Evolutionary conservation across 1,140 invertebrate species (phyloP).

Genomic region (Nasonia vitripennis): DNA sequence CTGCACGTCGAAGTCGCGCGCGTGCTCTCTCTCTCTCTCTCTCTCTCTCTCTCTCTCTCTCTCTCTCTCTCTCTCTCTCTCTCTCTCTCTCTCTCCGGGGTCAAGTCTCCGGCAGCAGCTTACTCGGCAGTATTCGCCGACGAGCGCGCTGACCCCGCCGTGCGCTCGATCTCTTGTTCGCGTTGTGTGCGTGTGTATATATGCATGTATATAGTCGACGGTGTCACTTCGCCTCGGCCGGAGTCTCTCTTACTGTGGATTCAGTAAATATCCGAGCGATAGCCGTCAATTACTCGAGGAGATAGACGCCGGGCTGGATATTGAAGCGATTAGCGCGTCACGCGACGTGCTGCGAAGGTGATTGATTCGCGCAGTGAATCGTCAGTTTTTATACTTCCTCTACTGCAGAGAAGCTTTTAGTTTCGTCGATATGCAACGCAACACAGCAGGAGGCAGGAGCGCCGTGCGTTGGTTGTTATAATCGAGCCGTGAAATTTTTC

Average conservation of each 20-base stretch:
- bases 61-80: conserved; percentile 27
- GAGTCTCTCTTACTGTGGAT: background rate
- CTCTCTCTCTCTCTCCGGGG: conserved; percentile 19
- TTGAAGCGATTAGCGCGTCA: background rate
- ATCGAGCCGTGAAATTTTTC: too few species aligned
- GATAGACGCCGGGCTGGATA: background rate
- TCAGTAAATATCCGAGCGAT: conserved; percentile 25
- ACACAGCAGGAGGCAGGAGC: too few species aligned
- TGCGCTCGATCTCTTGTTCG: background rate
- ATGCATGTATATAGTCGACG: background rate
- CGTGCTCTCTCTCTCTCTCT: conserved; percentile 12
- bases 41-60: conserved; percentile 20
- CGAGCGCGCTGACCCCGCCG: conserved; percentile 43
- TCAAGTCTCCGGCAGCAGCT: conserved; percentile 32
- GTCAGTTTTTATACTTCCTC: background rate
- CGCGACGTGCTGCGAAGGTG: background rate
- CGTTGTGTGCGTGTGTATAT: background rate
- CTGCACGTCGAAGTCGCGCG: conserved; percentile 54
- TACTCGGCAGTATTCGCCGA: conserved; percentile 16
- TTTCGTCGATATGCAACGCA: too few species aligned
- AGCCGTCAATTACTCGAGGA: conserved; percentile 27
- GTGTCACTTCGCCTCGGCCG: background rate
- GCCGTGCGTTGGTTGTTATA: too few species aligned
- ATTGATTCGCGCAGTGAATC: background rate
- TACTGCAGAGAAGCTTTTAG: too few species aligned